Evolutionary conservation across 1,140 invertebrate genomes (phyloP).

Genomic region (Phenacoccus solenopsis): DNA sequence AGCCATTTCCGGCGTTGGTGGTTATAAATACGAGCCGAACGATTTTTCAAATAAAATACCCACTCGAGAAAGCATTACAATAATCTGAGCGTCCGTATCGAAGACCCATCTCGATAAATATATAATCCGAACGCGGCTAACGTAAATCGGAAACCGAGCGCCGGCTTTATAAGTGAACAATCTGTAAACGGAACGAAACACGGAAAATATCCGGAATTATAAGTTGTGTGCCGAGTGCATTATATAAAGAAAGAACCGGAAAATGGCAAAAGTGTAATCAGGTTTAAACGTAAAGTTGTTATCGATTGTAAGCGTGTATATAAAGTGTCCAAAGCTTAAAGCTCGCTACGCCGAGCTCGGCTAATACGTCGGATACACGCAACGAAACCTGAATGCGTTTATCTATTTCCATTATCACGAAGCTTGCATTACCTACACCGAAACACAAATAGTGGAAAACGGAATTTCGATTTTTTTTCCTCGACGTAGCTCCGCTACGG

Average conservation of each 20-base stretch:
- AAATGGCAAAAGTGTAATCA: conserved; percentile 2
- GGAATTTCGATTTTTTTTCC: neutral
- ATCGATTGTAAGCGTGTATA: conserved; percentile 1
- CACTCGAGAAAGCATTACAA: too few species aligned
- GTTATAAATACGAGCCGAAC: too few species aligned
- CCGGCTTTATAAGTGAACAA: neutral
- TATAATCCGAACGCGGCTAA: neutral
- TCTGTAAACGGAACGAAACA: neutral
- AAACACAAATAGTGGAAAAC: neutral
- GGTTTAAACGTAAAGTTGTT: neutral
- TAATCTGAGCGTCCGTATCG: neutral
- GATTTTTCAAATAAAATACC: neutral
- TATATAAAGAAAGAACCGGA: conserved; percentile 1
- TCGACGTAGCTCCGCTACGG: neutral
- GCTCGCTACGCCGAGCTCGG: neutral
- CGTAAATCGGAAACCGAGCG: neutral
- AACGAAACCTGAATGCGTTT: conserved; percentile 1
- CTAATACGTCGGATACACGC: neutral
- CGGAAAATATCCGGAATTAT: conserved; percentile 1
- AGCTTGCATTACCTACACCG: conserved; percentile 1
- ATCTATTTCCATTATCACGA: neutral
- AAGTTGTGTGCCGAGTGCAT: neutral
- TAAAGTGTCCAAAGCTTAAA: conserved; percentile 2
- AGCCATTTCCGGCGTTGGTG: too few species aligned
- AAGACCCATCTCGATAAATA: neutral